Evolutionary conservation across 2,797 vertebrate genomes (phyloP), one percentile per base, ranked within the genome.

Genomic region (Bradypus variegatus): DNA sequence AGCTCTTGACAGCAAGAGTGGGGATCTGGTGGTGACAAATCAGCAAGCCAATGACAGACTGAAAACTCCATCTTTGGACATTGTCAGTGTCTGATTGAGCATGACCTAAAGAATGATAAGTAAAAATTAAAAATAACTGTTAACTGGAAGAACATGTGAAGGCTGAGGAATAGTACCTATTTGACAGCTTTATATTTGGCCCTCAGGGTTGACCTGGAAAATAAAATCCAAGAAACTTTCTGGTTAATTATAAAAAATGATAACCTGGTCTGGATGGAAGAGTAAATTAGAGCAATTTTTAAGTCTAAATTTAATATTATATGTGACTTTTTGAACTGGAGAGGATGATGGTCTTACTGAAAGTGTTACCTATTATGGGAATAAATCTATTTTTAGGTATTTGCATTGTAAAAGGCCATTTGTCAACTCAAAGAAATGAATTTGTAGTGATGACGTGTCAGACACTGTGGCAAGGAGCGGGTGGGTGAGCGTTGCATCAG

Each of bases 291-390:
- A 84, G 90, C 88, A 79, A 88, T 81, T 25, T 75, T 85, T 92
- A 64, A 93, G 86, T 82, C 86, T 94, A 93, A 95, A 84, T 65
- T 86, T 72, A 94, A 85, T 95, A 21, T 29, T 83, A 55, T 78
- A 76, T 93, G 83, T 84, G 84, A 84, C 58, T 94, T 76, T 53
- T 72, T 81, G 91, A 55, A 62, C 53, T 70, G 11, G 73, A 94
- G 62, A 83, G 64, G 33, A 86, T 10, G 45, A 58, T 89, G 92
- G 19, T 16, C 53, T 86, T 60, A 36, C 7, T 50, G 84, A 53
- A 91, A 95, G 41, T 23, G 25, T 86, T 88, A 50, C 33, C 13
- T 82, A 80, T 87, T 94, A 38, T 3, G 6, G 86, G 48, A 91
- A 88, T 73, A 88, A 62, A 88, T 94, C 93, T 81, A 78, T 45